A percentile compares a stretch with the other conserved stretches of the same genome.
Evolutionary conservation across 2,113 vertebrate genomes (phyloP).

Genomic region (Psittacus erithacus): DNA sequence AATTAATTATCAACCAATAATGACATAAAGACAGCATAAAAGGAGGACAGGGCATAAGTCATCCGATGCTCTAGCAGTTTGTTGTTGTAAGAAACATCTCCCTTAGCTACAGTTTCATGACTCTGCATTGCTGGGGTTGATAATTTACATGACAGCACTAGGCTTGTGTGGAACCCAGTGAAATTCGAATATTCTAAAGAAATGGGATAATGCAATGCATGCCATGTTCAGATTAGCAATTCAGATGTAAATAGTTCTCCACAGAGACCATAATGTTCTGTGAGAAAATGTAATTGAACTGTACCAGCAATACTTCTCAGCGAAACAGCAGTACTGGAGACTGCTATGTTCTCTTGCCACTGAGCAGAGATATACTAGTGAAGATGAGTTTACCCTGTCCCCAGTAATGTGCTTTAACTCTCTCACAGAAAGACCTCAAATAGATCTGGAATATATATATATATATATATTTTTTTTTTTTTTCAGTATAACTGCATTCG

Average conservation of each 20-base stretch:
- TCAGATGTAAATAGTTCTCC: not conserved
- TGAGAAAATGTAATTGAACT: not conserved
- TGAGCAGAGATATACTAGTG: not conserved
- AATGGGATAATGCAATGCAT: not conserved
- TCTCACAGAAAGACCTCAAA: no score
- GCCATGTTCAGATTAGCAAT: accelerated
- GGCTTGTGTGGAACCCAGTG: not conserved
- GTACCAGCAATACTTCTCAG: not conserved
- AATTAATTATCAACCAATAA: not conserved
- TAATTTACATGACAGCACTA: not conserved
- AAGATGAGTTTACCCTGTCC: not conserved
- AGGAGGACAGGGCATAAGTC: not conserved
- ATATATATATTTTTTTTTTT: not conserved
- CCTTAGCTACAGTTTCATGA: not conserved
- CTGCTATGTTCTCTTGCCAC: not conserved
- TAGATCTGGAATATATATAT: not conserved
- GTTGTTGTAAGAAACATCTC: not conserved
- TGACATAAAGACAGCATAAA: not conserved
- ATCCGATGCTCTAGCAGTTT: not conserved
- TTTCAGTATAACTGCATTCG: not conserved
- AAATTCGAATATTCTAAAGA: not conserved
- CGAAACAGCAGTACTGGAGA: not conserved
- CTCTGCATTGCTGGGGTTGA: not conserved
- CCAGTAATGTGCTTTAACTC: not conserved
- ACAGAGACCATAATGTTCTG: not conserved